These are phyloP conservation scores for Odontomachus brunneus DNA, from an alignment of 1,140 invertebrate species.

Conservation along the genomic window DNA sequence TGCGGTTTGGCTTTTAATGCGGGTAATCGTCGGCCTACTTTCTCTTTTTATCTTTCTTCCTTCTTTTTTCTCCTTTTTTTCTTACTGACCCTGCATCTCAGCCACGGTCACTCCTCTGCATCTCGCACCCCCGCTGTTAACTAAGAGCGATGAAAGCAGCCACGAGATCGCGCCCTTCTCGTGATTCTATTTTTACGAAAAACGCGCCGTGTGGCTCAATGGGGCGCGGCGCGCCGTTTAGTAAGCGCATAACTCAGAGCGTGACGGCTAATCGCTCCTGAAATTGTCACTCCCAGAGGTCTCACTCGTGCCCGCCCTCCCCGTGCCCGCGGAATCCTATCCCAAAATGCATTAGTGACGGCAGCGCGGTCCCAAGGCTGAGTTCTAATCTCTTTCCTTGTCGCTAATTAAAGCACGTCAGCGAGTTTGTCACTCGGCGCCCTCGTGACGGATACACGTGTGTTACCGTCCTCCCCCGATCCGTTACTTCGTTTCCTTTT, in stretches of 20 bases:
- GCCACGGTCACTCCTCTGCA: slow-evolving; percentile 62
- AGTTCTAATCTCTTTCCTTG: slow-evolving; percentile 70
- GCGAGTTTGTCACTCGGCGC: slow-evolving; percentile 67
- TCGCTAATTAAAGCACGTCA: slow-evolving; percentile 77
- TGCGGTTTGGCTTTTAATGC: slow-evolving; percentile 60
- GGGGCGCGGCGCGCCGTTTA: slow-evolving; percentile 78
- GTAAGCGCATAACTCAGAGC: slow-evolving; percentile 82
- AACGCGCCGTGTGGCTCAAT: slow-evolving; percentile 72
- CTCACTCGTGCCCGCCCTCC: slow-evolving; percentile 74
- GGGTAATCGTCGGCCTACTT: slow-evolving; percentile 63
- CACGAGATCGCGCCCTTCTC: slow-evolving; percentile 47
- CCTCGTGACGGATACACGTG: slow-evolving; percentile 51
- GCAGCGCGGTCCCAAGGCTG: slow-evolving; percentile 58
- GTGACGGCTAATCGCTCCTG: slow-evolving; percentile 84
- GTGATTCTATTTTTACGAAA: slow-evolving; percentile 80
- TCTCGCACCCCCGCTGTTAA: slow-evolving; percentile 49
- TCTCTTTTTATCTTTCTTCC: neutral
- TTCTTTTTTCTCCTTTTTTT: neutral
- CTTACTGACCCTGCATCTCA: neutral
- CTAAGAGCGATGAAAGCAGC: slow-evolving; percentile 58
- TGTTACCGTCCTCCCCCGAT: slow-evolving; percentile 36
- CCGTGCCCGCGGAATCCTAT: slow-evolving; percentile 58
- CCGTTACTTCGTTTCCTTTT: slow-evolving; percentile 46
- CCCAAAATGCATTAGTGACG: slow-evolving; percentile 75
- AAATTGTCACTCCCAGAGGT: slow-evolving; percentile 83